Conservation (phyloP, 92 coral and sea anemone species). For the Bergia sp. region DNA sequence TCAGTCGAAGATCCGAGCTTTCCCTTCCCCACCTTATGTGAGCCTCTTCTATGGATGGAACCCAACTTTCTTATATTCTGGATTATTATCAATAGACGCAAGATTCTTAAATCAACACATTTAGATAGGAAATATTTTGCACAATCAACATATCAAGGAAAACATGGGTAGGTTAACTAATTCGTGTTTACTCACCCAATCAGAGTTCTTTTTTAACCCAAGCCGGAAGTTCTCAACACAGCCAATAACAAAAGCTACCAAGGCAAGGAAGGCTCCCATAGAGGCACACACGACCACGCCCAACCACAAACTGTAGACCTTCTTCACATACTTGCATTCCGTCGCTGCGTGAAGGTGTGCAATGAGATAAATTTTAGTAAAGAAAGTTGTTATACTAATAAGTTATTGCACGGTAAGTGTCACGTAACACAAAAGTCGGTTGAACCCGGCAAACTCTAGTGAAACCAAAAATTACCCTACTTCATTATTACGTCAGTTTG, state of each 20-base stretch:
- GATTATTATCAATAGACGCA: not conserved
- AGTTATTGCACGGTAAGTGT: not conserved
- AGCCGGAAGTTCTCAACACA: not conserved
- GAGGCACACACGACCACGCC: conserved; percentile 23
- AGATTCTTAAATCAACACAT: not conserved
- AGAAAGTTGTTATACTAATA: not conserved
- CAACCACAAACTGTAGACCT: conserved; percentile 22
- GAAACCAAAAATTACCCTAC: too few species aligned
- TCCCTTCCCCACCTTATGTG: too few species aligned
- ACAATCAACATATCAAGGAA: not conserved
- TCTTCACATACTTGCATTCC: conserved; percentile 7
- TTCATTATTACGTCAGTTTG: too few species aligned
- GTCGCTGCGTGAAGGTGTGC: conserved; percentile 10
- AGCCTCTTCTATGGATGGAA: too few species aligned
- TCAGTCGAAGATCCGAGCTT: too few species aligned
- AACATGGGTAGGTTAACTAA: too few species aligned
- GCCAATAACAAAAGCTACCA: not conserved
- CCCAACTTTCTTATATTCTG: too few species aligned
- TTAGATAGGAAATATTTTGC: not conserved
- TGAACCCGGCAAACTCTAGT: not conserved
- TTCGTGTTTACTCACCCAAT: not conserved
- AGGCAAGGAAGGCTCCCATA: conserved; percentile 17
- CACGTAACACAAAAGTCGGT: not conserved
- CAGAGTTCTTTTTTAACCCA: not conserved
- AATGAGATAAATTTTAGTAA: not conserved